These are phyloP conservation scores for Cathartes aura DNA, from an alignment of 2,113 vertebrate species.

Conservation along the genomic window DNA sequence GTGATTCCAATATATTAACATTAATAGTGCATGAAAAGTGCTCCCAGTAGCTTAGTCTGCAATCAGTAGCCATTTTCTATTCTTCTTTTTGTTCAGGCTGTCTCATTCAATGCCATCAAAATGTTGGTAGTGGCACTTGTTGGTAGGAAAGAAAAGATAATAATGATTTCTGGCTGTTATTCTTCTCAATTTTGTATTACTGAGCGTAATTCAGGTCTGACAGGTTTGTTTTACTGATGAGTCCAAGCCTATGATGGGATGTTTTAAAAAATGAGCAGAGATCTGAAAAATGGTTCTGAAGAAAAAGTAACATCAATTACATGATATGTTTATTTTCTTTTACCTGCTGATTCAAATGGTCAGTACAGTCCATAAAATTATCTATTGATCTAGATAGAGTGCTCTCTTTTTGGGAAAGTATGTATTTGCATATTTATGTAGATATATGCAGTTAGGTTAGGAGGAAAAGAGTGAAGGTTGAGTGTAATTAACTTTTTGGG, in stretches of 20 bases:
- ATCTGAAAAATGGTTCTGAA: neutral
- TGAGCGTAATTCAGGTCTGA: neutral
- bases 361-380: neutral
- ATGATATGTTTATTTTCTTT: neutral
- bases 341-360: neutral
- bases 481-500: neutral
- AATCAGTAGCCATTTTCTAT: neutral
- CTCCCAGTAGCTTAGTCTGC: constrained; percentile 39
- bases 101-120: constrained; percentile 30
- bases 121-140: neutral
- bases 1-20: constrained; percentile 56
- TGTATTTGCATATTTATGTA: neutral
- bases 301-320: neutral
- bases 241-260: neutral
- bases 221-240: neutral
- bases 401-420: neutral
- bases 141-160: constrained; percentile 3
- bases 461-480: neutral
- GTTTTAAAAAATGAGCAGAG: neutral
- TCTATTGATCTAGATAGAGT: neutral
- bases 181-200: neutral
- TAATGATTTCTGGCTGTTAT: neutral
- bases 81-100: constrained; percentile 14
- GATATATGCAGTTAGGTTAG: neutral
- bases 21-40: constrained; percentile 53